These are phyloP conservation scores for Lampris incognitus DNA, from an alignment of 2,113 vertebrate genomes.

Conservation along the genomic window DNA sequence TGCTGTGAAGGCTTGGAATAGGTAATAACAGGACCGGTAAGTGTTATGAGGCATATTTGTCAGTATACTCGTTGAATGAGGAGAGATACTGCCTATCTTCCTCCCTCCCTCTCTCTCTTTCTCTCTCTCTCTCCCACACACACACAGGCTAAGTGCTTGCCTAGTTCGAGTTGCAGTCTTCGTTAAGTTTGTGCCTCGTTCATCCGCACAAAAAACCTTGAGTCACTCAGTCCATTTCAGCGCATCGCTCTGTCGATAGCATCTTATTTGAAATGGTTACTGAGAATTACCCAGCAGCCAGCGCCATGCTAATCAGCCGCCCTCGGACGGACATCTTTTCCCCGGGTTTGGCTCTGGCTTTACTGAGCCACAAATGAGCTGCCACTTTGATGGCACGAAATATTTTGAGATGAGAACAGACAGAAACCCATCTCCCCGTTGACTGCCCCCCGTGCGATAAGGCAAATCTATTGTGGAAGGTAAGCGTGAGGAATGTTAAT, in stretches of 20 bases:
- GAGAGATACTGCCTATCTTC: not conserved
- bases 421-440: slow-evolving; percentile 44
- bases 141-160: slow-evolving; percentile 3
- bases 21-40: slow-evolving; percentile 21
- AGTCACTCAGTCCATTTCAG: slow-evolving; percentile 18
- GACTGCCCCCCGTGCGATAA: slow-evolving; percentile 39
- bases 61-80: not conserved
- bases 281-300: slow-evolving; percentile 27
- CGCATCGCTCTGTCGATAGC: slow-evolving; percentile 43
- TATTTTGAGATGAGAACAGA: slow-evolving; percentile 50
- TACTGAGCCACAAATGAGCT: slow-evolving; percentile 49
- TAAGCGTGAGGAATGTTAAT: slow-evolving; percentile 63
- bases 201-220: slow-evolving; percentile 39
- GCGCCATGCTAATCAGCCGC: slow-evolving; percentile 51
- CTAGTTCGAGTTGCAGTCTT: slow-evolving; percentile 14
- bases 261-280: slow-evolving; percentile 38
- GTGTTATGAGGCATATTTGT: slow-evolving; percentile 4
- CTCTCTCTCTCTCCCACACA: not conserved
- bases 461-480: slow-evolving; percentile 38
- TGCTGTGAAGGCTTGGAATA: not conserved
- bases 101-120: not conserved
- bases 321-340: slow-evolving; percentile 45
- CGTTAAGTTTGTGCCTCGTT: slow-evolving; percentile 13
- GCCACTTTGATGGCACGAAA: slow-evolving; percentile 64
- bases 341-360: slow-evolving; percentile 47